Conservation (phyloP, 2,888 invertebrate genomes). For the Leucoptera coffeella region DNA sequence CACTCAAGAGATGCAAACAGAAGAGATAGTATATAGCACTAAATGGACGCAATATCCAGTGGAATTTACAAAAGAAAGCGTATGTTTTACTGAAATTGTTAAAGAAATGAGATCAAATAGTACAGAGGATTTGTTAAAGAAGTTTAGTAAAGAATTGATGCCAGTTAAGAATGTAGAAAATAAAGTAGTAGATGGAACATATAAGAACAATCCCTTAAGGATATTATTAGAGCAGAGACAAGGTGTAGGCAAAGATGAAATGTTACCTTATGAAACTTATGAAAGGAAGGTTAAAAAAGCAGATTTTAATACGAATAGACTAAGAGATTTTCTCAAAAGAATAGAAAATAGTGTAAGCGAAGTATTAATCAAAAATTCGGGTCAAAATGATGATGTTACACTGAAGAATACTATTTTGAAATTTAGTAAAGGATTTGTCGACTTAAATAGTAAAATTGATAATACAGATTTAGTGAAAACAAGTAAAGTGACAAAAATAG, state of each 20-base stretch:
- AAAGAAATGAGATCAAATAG: constrained; percentile 12
- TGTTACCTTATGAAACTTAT: constrained; percentile 24
- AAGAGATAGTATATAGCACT: constrained; percentile 15
- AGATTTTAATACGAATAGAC: constrained; percentile 14
- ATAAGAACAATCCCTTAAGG: constrained; percentile 22
- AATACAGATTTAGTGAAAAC: constrained; percentile 10
- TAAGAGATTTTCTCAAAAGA: constrained; percentile 28
- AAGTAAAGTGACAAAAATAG: constrained; percentile 16
- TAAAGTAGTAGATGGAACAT: constrained; percentile 14
- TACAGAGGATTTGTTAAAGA: constrained; percentile 18
- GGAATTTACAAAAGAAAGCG: constrained; percentile 23
- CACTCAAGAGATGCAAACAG: constrained; percentile 30
- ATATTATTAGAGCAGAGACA: constrained; percentile 37
- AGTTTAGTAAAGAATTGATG: constrained; percentile 21
- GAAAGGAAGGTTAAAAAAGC: constrained; percentile 21
- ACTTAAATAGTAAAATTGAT: constrained; percentile 13
- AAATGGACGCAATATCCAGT: constrained; percentile 43
- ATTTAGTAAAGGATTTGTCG: constrained; percentile 26
- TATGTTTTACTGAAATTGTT: constrained; percentile 9
- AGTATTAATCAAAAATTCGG: constrained; percentile 19
- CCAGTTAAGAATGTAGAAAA: constrained; percentile 10
- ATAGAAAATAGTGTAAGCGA: constrained; percentile 19
- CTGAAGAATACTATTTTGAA: constrained; percentile 13
- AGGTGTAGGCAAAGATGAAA: constrained; percentile 24
- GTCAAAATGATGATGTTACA: constrained; percentile 5